Base-by-base conservation (phyloP, 2,113 vertebrate genomes). In the Oriolus oriolus region DNA sequence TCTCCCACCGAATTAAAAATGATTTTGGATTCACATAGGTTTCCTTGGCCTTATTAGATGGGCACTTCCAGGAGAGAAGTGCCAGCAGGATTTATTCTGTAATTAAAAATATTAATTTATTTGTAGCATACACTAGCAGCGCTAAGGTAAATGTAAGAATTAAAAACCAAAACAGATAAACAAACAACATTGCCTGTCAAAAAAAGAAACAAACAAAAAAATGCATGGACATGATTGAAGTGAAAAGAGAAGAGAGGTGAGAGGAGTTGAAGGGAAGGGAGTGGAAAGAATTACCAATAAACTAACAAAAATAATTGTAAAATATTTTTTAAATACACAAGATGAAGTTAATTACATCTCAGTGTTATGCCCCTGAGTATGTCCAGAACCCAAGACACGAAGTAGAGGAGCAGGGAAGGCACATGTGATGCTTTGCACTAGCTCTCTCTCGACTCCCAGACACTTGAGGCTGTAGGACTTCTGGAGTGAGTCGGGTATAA, bases 341-440 rank as follows among this genome's bases (percentile, higher is more conserved):
- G 8, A 11, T 57, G 9, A 70, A 57, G 35, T 33, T 54, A 31
- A 12, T 18, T 11, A 10, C 28, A 28, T 10, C 35, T 54, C 30
- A 13, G 12, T 9, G 3, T 77, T 16, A 19, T 84, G 35, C 12
- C 6, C 27, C 26, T 1, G 2, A 53, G 22, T 3, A 4, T 35
- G 23, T 5, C 35, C 1, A 1, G 39, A 80, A 19, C 13, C 3
- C 16, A 47, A 6, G 2, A 50, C 0, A 6, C 0, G 0, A 75
- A 54, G 28, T 8, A 44, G 13, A 60, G 30, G 33, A 81, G n/a
- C 30, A 65, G 30, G 14, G 41, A 28, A 79, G 9, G 21, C 6
- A 18, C 0, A 1, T 0, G 0, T 0, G 1, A 8, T 42, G 37
- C 6, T 74, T 65, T 81, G 54, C 45, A n/a, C 28, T 57, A 54